A percentile compares a stretch with the other conserved stretches of the same genome.
Evolutionary conservation across 1,140 invertebrate genomes (phyloP).

Genomic region (Diachasmimorpha longicaudata): DNA sequence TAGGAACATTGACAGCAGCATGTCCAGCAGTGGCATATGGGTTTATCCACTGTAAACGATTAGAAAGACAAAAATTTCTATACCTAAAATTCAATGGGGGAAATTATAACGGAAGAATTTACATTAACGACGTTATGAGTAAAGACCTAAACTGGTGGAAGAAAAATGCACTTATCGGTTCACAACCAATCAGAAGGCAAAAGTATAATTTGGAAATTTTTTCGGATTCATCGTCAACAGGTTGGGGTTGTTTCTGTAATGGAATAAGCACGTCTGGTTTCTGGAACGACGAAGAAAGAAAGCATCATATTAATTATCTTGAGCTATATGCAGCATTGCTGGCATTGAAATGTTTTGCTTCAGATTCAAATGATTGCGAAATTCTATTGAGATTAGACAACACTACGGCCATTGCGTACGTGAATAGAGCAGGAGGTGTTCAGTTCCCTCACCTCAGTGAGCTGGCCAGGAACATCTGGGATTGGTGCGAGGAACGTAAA

Average conservation of each 20-base stretch:
- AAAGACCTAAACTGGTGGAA: slow-evolving; percentile 34
- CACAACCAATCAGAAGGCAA: slow-evolving; percentile 21
- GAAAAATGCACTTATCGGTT: slow-evolving; percentile 17
- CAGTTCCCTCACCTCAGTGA: background rate
- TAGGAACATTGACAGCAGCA: background rate
- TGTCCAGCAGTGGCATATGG: slow-evolving; percentile 5
- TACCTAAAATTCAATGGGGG: background rate
- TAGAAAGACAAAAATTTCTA: slow-evolving; percentile 12
- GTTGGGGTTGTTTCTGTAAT: slow-evolving; percentile 33
- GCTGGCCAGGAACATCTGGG: background rate
- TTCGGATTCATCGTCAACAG: slow-evolving; percentile 36
- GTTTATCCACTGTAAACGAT: background rate
- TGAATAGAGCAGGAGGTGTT: background rate
- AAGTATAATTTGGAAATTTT: slow-evolving; percentile 33
- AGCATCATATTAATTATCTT: slow-evolving; percentile 38
- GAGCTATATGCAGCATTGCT: slow-evolving; percentile 38
- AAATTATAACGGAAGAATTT: background rate
- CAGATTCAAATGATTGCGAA: background rate
- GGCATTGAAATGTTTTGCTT: slow-evolving; percentile 38
- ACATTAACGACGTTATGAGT: background rate
- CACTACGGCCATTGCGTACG: background rate
- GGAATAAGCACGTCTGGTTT: slow-evolving; percentile 28
- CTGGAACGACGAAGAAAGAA: slow-evolving; percentile 29
- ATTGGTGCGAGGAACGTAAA: background rate
- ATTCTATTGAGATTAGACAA: slow-evolving; percentile 9